Base-by-base conservation (phyloP, 1,140 invertebrate species). In the Leptinotarsa lineolata region DNA sequence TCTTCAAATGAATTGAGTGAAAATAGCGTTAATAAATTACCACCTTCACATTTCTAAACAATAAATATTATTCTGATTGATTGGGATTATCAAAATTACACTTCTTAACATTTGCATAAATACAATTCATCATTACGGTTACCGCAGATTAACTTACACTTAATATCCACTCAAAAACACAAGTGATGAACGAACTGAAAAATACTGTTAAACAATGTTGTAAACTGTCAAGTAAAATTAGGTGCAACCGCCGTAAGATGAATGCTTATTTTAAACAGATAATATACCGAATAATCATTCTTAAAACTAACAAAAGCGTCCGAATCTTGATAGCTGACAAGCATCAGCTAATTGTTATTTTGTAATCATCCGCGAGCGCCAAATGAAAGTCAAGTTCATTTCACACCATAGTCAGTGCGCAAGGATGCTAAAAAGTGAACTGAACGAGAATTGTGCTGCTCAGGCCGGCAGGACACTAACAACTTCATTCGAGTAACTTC, bases 271-370 rank as follows among this genome's bases (percentile, higher is more conserved):
- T 30, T 22, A 11, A 22, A 65, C 16, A 24, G 39, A 24, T 24
- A 24, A 65, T 22, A 12, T 16, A 65, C 22, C n/a, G 39, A 30
- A 65, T 22, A 65, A 16, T 65, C 22, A 65, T 16, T 65, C 39
- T 39, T 15, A 65, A 65, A 65, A 54, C 48, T 54, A 54, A 65
- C 63, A 65, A 65, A 65, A 65, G 63, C 63, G 24, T 22, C 63
- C 15, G 39, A 65, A 65, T 65, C 63, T 65, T 30, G 63, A 65
- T 30, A 65, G 63, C 63, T 65, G 63, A 65, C 63, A 65, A 65
- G 18, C 63, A 39, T 24, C 63, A 65, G 39, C 63, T 30, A 65
- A 65, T 65, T 65, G 63, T 65, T 65, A 65, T 65, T 65, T 65
- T 65, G 63, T 65, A 30, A 39, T n/a, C 8, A 65, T 65, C 22